phyloP scores from a whole-genome alignment of 2,113 vertebrate genomes.

The Pavo muticus region DNA sequence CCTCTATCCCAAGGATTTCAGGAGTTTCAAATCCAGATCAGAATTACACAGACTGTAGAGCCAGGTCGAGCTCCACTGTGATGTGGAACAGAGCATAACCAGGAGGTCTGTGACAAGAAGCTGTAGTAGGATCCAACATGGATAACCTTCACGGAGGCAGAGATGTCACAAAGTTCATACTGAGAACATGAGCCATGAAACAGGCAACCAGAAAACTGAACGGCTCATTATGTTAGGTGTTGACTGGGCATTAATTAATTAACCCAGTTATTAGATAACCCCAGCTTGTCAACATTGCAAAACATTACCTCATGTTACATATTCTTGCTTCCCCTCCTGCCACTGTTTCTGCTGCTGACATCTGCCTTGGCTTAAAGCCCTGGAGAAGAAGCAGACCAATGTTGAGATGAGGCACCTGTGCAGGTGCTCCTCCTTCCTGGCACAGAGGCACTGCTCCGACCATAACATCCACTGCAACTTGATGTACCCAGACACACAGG shows the following conservation, averaged over 20 bases:
- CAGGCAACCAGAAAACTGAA: neutral
- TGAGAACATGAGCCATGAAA: neutral
- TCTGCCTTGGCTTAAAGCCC: neutral
- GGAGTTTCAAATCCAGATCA: neutral
- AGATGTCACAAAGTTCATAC: neutral
- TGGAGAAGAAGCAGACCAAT: neutral
- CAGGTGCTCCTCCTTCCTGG: neutral
- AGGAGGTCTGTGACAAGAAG: neutral
- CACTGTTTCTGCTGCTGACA: neutral
- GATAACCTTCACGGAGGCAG: neutral
- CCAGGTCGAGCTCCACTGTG: neutral
- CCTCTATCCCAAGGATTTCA: neutral
- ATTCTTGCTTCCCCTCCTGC: neutral
- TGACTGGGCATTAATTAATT: neutral
- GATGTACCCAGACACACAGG: rapidly evolving
- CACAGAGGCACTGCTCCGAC: neutral
- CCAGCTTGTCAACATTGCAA: neutral
- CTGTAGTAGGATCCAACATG: neutral
- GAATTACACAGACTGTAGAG: neutral
- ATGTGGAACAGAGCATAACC: neutral
- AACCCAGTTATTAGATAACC: neutral
- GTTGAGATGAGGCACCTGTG: neutral
- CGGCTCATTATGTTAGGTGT: neutral
- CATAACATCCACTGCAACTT: neutral
- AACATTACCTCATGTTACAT: neutral